Conservation (phyloP, 2,113 vertebrate species). For the Oryzias woworae region DNA sequence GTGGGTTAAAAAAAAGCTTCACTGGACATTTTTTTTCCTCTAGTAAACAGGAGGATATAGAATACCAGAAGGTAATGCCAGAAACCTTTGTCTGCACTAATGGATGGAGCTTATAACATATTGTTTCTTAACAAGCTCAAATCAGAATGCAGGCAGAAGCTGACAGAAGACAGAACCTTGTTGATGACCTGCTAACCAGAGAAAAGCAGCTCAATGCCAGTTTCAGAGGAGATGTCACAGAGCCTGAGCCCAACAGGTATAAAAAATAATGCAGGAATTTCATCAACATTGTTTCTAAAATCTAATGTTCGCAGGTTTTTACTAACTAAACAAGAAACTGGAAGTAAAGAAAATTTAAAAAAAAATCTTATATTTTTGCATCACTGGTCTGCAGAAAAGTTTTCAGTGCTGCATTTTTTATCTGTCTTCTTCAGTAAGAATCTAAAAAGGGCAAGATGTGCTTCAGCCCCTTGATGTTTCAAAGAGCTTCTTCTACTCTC, state of each 20-base stretch:
- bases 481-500: not conserved
- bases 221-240: constrained; percentile 83
- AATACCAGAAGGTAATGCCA: not conserved
- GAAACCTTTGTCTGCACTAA: too few species aligned
- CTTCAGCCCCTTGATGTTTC: constrained; percentile 7
- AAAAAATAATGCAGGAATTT: not conserved
- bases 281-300: not conserved
- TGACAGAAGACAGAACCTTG: constrained; percentile 90
- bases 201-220: constrained; percentile 88
- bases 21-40: too few species aligned
- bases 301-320: too few species aligned
- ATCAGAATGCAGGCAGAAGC: constrained; percentile 92
- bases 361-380: too few species aligned
- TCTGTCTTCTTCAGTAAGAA: not conserved
- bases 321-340: too few species aligned
- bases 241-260: constrained; percentile 79
- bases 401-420: not conserved
- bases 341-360: too few species aligned
- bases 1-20: too few species aligned
- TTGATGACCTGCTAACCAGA: constrained; percentile 90
- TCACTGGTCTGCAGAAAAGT: too few species aligned
- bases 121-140: constrained; percentile 45
- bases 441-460: constrained; percentile 1
- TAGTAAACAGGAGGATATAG: too few species aligned
- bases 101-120: not conserved